A percentile compares a stretch with the other conserved stretches of the same genome.
phyloP scores from a whole-genome alignment of 2,113 vertebrate species.

The Morone chrysops region DNA sequence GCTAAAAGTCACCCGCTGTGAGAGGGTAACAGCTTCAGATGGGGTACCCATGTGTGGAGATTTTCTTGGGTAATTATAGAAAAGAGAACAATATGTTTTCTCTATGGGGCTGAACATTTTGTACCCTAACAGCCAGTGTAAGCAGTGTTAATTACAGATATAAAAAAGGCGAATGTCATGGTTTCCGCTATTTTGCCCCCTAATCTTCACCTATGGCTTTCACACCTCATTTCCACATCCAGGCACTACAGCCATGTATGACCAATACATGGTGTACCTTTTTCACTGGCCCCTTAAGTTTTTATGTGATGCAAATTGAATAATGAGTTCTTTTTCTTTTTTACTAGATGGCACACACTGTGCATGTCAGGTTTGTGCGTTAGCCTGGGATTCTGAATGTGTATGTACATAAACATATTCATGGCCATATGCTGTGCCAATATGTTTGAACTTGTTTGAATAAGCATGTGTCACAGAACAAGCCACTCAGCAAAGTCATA shows the following conservation, averaged over 20 bases:
- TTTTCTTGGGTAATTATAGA: slow-evolving; percentile 52
- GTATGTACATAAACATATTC: slow-evolving; percentile 26
- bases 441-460: slow-evolving; percentile 42
- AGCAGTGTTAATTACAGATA: slow-evolving; percentile 21
- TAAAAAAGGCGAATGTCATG: slow-evolving; percentile 18
- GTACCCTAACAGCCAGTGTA: slow-evolving; percentile 17
- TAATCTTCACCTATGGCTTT: slow-evolving; percentile 31
- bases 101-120: slow-evolving; percentile 51
- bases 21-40: slow-evolving; percentile 50
- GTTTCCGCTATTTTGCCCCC: slow-evolving; percentile 5
- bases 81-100: slow-evolving; percentile 63
- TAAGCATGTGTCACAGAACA: slow-evolving; percentile 9
- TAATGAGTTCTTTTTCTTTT: not conserved
- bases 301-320: slow-evolving; percentile 7
- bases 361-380: not conserved
- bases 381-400: slow-evolving; percentile 1
- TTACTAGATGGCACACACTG: not conserved
- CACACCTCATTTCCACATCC: slow-evolving; percentile 32
- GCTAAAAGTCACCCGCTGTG: slow-evolving; percentile 72
- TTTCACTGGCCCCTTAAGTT: slow-evolving; percentile 7
- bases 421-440: slow-evolving; percentile 32
- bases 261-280: slow-evolving; percentile 25
- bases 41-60: slow-evolving; percentile 38
- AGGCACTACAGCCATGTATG: not conserved
- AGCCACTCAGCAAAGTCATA: slow-evolving; percentile 29